Percentiles rank a stretch among this genome's conserved stretches.
phyloP scores from a whole-genome alignment of 2,113 vertebrate genomes.

The Bos taurus region DNA sequence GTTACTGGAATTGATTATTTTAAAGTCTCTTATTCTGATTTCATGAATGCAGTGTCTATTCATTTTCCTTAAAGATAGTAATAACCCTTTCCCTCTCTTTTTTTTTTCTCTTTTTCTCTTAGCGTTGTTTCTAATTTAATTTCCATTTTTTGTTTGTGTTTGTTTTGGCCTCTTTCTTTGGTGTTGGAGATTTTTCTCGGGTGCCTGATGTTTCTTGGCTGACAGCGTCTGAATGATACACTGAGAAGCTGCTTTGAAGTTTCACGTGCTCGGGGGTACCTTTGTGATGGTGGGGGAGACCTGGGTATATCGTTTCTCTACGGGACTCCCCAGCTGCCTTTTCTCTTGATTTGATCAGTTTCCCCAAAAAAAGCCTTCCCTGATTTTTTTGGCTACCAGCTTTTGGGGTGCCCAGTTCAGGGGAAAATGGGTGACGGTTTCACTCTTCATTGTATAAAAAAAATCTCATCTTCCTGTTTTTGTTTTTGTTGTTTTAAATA shows the following conservation, averaged over 20 bases:
- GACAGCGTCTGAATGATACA: no score
- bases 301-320: neutral
- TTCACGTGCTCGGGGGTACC: neutral
- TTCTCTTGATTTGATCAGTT: neutral
- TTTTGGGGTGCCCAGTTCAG: neutral
- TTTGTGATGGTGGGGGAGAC: neutral
- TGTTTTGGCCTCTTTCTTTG: neutral
- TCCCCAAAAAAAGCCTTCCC: neutral
- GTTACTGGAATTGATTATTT: neutral
- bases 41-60: neutral
- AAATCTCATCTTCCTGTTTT: neutral
- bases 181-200: neutral
- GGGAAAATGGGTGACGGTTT: neutral
- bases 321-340: neutral
- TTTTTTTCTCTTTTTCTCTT: neutral
- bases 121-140: neutral
- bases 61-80: neutral
- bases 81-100: neutral
- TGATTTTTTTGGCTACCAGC: neutral
- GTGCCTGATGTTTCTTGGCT: neutral
- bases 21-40: neutral
- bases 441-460: neutral
- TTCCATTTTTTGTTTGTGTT: neutral
- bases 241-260: neutral
- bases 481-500: neutral